Evolutionary conservation across 2,113 vertebrate genomes (phyloP), one percentile per base, ranked within the genome.

Genomic region (Aleadryas rufinucha): DNA sequence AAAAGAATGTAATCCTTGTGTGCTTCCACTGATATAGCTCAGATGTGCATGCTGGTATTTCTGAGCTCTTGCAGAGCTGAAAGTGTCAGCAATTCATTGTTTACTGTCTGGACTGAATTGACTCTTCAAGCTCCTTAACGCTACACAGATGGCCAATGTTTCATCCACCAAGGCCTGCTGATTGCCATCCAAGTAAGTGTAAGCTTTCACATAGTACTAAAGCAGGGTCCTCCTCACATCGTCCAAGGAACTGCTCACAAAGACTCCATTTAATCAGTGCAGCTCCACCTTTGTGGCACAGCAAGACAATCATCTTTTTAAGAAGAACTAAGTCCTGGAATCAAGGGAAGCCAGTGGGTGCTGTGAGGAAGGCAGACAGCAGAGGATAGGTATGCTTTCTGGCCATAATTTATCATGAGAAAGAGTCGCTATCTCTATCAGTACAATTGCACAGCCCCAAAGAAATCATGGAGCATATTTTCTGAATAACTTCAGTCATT

Each of bases 71-170:
- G 71, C 90, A 96, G 87, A 63, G 93, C 88, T 91, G 82, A 39
- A 95, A 96, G 90, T 94, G 84, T 93, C 90, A 95, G 94, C 82
- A 57, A 69, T 76, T 93, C 87, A 74, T 85, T 96, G 92, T 93
- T 95, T 91, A 72, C 89, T 95, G 85, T 92, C 96, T 96, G 90
- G 93, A 59, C 71, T 94, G 89, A 87, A 85, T 31, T 56, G 75
- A 87, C 84, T 92, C 68, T 93, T 86, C 1, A 0, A 92, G 79
- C 64, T 93, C 60, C 90, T 86, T 92, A 84, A 86, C 35, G 68
- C 74, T 77, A 66, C 71, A 52, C 91, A 96, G 90, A 53, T 39
- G 0, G 79, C 82, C 93, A 82, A 10, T 59, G 90, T 84, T 76
- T 85, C 89, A 80, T 83, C 84, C 71, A 91, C 63, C 81, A 63